Conservation (phyloP, 2,113 vertebrate genomes). For the Aythya baeri region DNA sequence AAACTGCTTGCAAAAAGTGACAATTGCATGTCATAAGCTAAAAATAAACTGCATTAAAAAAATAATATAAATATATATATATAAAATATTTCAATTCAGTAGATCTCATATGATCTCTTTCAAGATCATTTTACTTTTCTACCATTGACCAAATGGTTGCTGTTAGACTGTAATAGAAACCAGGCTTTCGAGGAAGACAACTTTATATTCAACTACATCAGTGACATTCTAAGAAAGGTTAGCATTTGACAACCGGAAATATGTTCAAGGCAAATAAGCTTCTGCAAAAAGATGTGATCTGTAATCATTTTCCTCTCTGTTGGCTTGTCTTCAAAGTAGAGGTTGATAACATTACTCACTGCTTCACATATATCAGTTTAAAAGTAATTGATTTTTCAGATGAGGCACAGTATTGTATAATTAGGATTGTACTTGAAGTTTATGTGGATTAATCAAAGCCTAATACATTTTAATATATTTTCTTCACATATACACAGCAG, state of each 20-base stretch:
- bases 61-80: neutral
- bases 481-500: neutral
- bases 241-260: slow-evolving; percentile 37
- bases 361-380: slow-evolving; percentile 50
- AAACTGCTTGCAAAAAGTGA: slow-evolving; percentile 40
- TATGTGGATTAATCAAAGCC: slow-evolving; percentile 46
- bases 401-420: slow-evolving; percentile 41
- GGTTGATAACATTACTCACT: slow-evolving; percentile 22
- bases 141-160: neutral
- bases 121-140: neutral
- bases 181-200: slow-evolving; percentile 8
- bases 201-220: slow-evolving; percentile 2
- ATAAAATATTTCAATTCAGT: slow-evolving; percentile 19
- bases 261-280: slow-evolving; percentile 6
- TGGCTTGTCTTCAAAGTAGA: slow-evolving; percentile 56
- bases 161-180: neutral
- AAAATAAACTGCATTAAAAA: slow-evolving; percentile 75
- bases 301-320: slow-evolving; percentile 27
- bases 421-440: slow-evolving; percentile 52
- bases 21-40: slow-evolving; percentile 65
- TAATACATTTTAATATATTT: slow-evolving; percentile 5
- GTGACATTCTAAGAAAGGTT: neutral
- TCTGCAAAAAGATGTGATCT: neutral
- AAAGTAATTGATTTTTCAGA: slow-evolving; percentile 63
- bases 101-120: neutral